These are phyloP conservation scores for Ecliptopera silaceata DNA, from an alignment of 2,888 invertebrate genomes.

Conservation along the genomic window DNA sequence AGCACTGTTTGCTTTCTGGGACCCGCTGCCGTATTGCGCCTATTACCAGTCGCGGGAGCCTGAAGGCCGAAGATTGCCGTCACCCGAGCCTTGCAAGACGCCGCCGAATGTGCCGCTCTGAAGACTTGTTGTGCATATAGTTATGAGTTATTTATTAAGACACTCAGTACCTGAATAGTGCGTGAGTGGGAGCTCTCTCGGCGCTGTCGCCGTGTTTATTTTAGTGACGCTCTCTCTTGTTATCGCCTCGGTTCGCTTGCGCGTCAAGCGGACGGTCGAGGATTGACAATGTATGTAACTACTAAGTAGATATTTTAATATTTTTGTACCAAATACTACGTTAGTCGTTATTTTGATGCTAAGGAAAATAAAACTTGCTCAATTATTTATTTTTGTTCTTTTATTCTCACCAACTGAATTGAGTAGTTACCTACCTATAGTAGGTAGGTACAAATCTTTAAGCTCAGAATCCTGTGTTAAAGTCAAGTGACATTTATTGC, in stretches of 20 bases:
- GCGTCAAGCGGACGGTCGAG: slow-evolving; percentile 52
- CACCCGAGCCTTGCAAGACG: slow-evolving; percentile 82
- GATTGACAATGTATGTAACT: slow-evolving; percentile 74
- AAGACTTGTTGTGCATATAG: slow-evolving; percentile 44
- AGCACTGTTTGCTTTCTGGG: slow-evolving; percentile 92
- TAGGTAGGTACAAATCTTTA: no score
- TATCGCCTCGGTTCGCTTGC: slow-evolving; percentile 50
- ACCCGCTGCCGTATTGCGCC: slow-evolving; percentile 92
- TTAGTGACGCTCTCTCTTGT: slow-evolving; percentile 50
- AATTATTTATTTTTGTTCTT: slow-evolving; percentile 6
- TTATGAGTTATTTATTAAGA: slow-evolving; percentile 65
- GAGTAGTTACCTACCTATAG: no score
- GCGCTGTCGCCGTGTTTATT: slow-evolving; percentile 42
- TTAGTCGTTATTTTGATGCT: slow-evolving; percentile 39
- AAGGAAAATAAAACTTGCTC: slow-evolving; percentile 43
- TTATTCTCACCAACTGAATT: neutral
- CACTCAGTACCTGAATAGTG: slow-evolving; percentile 80
- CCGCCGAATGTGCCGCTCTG: slow-evolving; percentile 78
- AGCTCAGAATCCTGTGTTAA: no score
- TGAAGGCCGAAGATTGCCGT: slow-evolving; percentile 70
- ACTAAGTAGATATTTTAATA: slow-evolving; percentile 78
- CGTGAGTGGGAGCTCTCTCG: slow-evolving; percentile 65
- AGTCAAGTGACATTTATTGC: neutral
- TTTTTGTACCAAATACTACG: slow-evolving; percentile 55
- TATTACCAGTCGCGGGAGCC: slow-evolving; percentile 92